Evolutionary conservation across 2,888 invertebrate genomes (phyloP), one percentile per base, ranked within the genome.

Genomic region (Lithosia quadra): DNA sequence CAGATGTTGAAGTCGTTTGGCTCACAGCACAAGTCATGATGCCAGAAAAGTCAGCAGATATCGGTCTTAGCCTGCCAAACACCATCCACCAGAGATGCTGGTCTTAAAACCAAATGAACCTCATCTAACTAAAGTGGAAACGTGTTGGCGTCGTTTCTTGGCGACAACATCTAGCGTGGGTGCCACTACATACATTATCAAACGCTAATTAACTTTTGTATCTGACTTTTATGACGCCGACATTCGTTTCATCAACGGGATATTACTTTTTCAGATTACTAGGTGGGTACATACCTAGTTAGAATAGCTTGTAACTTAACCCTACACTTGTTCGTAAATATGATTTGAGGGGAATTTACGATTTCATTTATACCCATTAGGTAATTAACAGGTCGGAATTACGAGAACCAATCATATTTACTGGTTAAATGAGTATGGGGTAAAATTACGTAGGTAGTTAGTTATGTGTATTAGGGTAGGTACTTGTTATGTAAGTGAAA

Each of bases 51-150:
- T 78, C 77, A 86, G 81, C 81, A 84, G 82, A 86, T 86, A 85
- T 81, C 74, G 75, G 80, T 75, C 76, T 76, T 76, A 69, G 76
- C 72, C 75, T 90, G 91, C 91, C 91, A 92, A 91, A 86, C 87
- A 85, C 73, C 69, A 73, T 68, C 73, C 77, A 79, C 79, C 83
- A 74, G 88, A 89, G 86, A 87, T 89, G 87, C 79, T 81, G 75
- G 80, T 78, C 83, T 82, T 82, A 79, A 80, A 85, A 89, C 90
- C 90, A 91, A 91, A 91, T 90, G 76, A 87, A 87, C 82, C 84
- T 80, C 85, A 88, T 89, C 86, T 86, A 85, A 84, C 81, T 83
- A 73, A 84, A 83, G 82, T 82, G 74, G 73, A 79, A 82, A 75
- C 73, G 76, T 71, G 77, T 84, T 84, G 84, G 84, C 86, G 67